Base-by-base conservation (phyloP, 2,888 invertebrate species). In the Ecdyonurus torrentis region DNA sequence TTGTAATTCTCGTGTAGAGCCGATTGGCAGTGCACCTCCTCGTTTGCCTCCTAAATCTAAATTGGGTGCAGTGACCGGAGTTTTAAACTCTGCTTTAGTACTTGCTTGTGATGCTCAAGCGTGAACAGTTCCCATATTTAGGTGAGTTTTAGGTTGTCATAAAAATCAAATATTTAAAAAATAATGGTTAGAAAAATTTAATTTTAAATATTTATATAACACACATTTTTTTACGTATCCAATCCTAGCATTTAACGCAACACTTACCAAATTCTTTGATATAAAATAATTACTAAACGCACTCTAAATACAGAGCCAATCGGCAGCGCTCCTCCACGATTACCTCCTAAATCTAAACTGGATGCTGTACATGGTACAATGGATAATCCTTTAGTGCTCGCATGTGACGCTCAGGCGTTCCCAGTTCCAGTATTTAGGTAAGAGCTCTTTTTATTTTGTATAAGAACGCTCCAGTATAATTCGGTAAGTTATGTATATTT, bases 291-390 rank as follows among this genome's bases (percentile, higher is more conserved):
- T 62, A 52, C 55, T 53, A 62, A n/a, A n/a, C n/a, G n/a, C n/a
- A n/a, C n/a, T n/a, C n/a, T n/a, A n/a, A n/a, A n/a, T n/a, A 61
- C 64, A 71, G 71, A 71, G 61, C 69, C 71, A 19, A 69, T 70
- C 62, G 81, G 81, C 66, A 78, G 80, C 67, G 80, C 80, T 69
- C 80, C 79, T 61, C 79, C 79, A 63, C 73, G 78, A 64, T 76
- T 80, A 69, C 79, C 80, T 59, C 74, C 76, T 63, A 74, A 77
- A 68, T 75, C 76, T 52, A 76, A 77, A 71, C 71, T 76, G 64
- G 76, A 74, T 65, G 75, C 71, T 59, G 65, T 68, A 52, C 58
- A 60, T 18, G 67, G 67, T 20, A 25, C 23, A 5, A 63, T 37
- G 23, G 25, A 52, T 18, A 37, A 63, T 64, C 62, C 70, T 18